Percentiles rank a stretch among this genome's conserved stretches.
Evolutionary conservation across 2,113 vertebrate species (phyloP).

Genomic region (Ptilorrhoa leucosticta): DNA sequence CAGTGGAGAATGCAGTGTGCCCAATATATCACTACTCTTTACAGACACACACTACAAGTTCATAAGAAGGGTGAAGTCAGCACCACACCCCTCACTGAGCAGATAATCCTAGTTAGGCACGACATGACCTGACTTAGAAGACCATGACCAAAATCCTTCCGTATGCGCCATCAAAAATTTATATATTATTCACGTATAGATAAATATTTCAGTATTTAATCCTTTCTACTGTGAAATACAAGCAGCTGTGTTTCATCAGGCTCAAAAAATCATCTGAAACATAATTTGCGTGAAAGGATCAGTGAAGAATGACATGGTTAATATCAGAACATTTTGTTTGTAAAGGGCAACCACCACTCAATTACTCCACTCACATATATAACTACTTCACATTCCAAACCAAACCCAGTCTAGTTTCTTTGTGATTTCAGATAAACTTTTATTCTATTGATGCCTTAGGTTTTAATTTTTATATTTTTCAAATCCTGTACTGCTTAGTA

Average conservation of each 20-base stretch:
- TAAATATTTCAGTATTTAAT: constrained; percentile 32
- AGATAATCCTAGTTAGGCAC: background rate
- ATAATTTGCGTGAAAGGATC: background rate
- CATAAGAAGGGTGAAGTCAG: background rate
- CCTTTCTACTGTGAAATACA: background rate
- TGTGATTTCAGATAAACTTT: background rate
- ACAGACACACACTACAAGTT: background rate
- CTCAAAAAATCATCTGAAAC: background rate
- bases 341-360: background rate
- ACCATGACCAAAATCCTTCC: background rate
- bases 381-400: background rate
- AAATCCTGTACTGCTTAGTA: no score
- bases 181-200: background rate
- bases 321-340: background rate
- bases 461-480: no score
- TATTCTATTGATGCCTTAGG: no score
- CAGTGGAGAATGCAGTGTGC: background rate
- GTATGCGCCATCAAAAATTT: background rate
- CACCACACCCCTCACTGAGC: background rate
- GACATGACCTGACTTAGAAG: background rate
- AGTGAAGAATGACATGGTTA: constrained; percentile 19
- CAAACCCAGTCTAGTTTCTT: background rate
- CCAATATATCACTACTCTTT: background rate
- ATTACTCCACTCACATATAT: background rate
- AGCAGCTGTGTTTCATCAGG: background rate